A percentile compares a stretch with the other conserved stretches of the same genome.
These are phyloP conservation scores for Andrena dorsata DNA, from an alignment of 2,888 invertebrate species.

Conservation along the genomic window DNA sequence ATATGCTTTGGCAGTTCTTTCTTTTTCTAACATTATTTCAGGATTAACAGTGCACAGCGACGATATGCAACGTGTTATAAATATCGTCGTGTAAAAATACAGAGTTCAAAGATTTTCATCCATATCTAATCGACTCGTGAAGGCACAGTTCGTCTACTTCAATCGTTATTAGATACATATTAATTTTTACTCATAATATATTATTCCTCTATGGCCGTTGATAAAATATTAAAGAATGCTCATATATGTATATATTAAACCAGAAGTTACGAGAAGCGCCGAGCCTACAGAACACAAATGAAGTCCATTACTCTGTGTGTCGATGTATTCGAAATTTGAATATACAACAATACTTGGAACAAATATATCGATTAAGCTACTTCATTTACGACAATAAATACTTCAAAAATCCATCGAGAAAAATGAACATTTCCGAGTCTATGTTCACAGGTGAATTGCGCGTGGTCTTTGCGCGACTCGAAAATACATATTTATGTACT, in stretches of 20 bases:
- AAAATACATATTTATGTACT: neutral
- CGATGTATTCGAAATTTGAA: neutral
- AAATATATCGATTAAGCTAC: neutral
- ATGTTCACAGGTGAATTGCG: neutral
- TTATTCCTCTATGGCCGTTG: neutral
- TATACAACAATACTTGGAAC: neutral
- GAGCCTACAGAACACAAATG: conserved; percentile 3
- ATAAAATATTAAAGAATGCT: conserved; percentile 5
- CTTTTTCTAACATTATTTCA: conserved; percentile 25
- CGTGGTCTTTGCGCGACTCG: neutral
- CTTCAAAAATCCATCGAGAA: neutral
- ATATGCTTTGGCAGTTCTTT: conserved; percentile 69
- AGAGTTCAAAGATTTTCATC: neutral
- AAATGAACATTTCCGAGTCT: neutral
- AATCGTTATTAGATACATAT: neutral
- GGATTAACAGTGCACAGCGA: conserved; percentile 17
- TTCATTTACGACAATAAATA: neutral
- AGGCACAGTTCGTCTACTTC: conserved; percentile 5
- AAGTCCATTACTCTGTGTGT: neutral
- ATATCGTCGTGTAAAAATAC: conserved; percentile 10
- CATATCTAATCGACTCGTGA: neutral
- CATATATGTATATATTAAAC: neutral
- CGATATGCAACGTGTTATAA: neutral
- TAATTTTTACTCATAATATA: neutral
- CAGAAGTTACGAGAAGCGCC: neutral